Percentiles rank a stretch among this genome's conserved stretches.
phyloP scores from a whole-genome alignment of 1,140 invertebrate genomes.

The Zelostemma sp. region DNA sequence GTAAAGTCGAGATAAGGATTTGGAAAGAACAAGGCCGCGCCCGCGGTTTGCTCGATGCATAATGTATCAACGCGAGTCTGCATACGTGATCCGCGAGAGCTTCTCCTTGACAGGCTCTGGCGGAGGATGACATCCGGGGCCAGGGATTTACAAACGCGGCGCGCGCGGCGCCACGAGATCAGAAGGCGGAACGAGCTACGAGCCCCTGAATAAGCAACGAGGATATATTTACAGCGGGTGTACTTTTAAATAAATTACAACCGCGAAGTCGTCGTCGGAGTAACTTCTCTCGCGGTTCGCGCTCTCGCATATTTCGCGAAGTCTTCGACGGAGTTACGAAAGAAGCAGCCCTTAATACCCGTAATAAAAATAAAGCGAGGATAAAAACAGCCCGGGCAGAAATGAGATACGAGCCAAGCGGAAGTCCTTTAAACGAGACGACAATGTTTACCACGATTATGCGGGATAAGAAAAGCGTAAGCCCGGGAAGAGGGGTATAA shows the following conservation, averaged over 20 bases:
- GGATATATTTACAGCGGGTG: slow-evolving; percentile 69
- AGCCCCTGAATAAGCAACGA: slow-evolving; percentile 68
- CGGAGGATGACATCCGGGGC: slow-evolving; percentile 45
- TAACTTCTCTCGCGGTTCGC: slow-evolving; percentile 49
- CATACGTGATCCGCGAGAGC: slow-evolving; percentile 33
- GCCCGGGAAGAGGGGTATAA: slow-evolving; percentile 14
- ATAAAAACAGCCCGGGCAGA: slow-evolving; percentile 43
- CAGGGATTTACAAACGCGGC: slow-evolving; percentile 38
- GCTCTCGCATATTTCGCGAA: slow-evolving; percentile 22
- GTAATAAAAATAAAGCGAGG: slow-evolving; percentile 44
- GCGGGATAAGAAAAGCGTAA: slow-evolving; percentile 36
- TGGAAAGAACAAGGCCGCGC: slow-evolving; percentile 5
- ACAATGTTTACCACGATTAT: slow-evolving; percentile 57
- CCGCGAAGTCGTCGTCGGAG: slow-evolving; percentile 62
- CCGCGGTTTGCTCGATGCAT: slow-evolving; percentile 26
- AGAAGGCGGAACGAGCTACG: slow-evolving; percentile 55
- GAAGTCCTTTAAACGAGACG: slow-evolving; percentile 54
- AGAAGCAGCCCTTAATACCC: too few relatives aligned
- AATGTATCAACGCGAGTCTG: slow-evolving; percentile 40
- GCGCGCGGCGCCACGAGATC: slow-evolving; percentile 28
- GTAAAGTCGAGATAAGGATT: neutral
- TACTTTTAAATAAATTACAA: slow-evolving; percentile 72
- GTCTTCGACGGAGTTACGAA: slow-evolving; percentile 9
- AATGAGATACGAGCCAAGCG: slow-evolving; percentile 44
- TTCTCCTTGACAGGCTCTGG: slow-evolving; percentile 33